Evolutionary conservation across 2,113 vertebrate genomes (phyloP).

Genomic region (Pituophis catenifer): DNA sequence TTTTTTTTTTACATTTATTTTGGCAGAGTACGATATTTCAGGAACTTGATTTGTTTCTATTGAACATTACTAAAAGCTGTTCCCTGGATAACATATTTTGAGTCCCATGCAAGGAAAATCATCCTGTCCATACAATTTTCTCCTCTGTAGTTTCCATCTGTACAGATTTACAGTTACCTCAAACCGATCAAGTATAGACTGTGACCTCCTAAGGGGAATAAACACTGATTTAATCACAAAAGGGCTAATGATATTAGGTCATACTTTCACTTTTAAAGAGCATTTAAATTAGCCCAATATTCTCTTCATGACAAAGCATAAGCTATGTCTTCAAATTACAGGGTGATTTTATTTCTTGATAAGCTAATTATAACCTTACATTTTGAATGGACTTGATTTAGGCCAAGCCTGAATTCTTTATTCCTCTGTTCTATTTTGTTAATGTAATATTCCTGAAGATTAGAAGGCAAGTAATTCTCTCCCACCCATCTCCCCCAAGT

Average conservation of each 20-base stretch:
- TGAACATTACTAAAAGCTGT: constrained; percentile 22
- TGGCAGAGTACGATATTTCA: constrained; percentile 17
- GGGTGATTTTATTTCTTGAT: background rate
- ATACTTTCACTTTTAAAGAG: background rate
- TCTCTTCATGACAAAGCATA: background rate
- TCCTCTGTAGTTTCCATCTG: constrained; percentile 31
- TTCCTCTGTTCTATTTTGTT: constrained; percentile 1
- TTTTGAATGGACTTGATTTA: background rate
- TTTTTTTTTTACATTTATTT: constrained; percentile 13
- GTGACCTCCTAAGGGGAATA: background rate
- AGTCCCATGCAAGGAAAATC: background rate
- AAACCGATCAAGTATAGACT: constrained; percentile 30
- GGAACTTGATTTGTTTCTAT: constrained; percentile 32
- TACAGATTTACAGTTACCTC: constrained; percentile 24
- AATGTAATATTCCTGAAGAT: background rate
- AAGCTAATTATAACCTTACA: constrained; percentile 8
- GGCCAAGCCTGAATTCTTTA: background rate
- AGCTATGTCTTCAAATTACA: background rate
- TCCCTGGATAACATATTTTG: constrained; percentile 28
- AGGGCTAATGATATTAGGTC: constrained; percentile 15
- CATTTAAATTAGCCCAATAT: background rate
- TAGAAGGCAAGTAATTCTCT: background rate
- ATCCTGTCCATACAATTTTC: constrained; percentile 22
- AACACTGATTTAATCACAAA: background rate
- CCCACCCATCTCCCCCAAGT: background rate